A percentile compares a stretch with the other conserved stretches of the same genome.
These are phyloP conservation scores for Ibycter americanus DNA, from an alignment of 2,797 vertebrate species.

Conservation along the genomic window DNA sequence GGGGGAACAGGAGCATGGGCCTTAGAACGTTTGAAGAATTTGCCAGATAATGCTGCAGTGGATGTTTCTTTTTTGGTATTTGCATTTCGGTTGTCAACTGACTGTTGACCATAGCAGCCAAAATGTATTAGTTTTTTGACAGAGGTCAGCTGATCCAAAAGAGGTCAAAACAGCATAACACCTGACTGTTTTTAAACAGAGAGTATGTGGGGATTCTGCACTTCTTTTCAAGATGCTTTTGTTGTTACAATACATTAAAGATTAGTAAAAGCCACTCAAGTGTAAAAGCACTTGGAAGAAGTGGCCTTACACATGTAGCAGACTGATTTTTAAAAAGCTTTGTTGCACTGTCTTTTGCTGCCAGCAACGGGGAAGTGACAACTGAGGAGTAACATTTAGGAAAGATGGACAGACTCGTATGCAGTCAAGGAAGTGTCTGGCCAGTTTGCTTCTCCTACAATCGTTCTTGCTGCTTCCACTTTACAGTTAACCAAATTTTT, in stretches of 20 bases:
- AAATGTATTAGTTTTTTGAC: neutral
- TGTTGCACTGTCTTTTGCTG: neutral
- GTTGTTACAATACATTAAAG: neutral
- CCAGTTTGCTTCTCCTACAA: neutral
- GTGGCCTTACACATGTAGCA: neutral
- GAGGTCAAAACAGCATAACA: neutral
- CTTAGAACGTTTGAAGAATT: neutral
- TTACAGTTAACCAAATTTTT: neutral
- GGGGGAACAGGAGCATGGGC: rapidly evolving
- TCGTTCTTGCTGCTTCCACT: neutral
- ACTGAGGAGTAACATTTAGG: neutral
- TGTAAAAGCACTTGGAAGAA: neutral
- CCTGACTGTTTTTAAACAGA: neutral
- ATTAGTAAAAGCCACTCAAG: neutral
- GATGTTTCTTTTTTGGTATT: neutral
- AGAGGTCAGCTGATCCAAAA: neutral
- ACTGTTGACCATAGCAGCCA: neutral
- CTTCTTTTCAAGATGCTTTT: neutral
- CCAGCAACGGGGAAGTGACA: neutral
- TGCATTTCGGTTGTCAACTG: neutral
- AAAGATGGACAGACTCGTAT: rapidly evolving
- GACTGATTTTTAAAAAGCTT: neutral
- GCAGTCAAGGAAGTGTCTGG: neutral
- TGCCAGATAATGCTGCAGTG: neutral
- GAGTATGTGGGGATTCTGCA: neutral